Evolutionary conservation across 2,888 invertebrate species (phyloP).

Genomic region (Gastrophysa polygoni): DNA sequence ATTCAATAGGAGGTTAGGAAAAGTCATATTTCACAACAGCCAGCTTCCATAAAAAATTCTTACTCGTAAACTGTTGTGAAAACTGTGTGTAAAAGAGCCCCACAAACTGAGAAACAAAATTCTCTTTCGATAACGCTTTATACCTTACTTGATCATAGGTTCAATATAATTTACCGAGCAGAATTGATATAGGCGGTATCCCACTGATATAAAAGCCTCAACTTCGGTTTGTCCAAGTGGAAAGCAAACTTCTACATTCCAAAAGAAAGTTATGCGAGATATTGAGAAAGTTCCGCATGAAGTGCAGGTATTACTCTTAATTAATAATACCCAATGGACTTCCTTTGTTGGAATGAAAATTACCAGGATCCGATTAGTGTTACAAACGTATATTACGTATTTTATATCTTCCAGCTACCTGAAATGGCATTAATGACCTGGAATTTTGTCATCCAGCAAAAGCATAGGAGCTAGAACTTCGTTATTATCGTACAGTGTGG

Average conservation of each 20-base stretch:
- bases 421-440: not conserved
- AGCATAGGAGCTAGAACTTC: not conserved
- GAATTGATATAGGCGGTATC: not conserved
- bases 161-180: not conserved
- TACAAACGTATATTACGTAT: not conserved
- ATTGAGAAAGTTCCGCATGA: not conserved
- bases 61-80: no score
- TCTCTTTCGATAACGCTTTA: not conserved
- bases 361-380: not conserved
- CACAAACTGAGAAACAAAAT: not conserved
- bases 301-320: not conserved
- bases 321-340: not conserved
- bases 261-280: slow-evolving; percentile 1
- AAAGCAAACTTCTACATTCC: not conserved
- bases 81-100: no score
- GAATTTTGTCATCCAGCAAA: not conserved
- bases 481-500: no score
- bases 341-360: not conserved
- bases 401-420: not conserved
- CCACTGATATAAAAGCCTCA: not conserved
- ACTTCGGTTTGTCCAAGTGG: not conserved
- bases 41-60: no score
- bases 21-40: no score
- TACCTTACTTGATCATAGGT: not conserved
- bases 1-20: no score